Conservation (phyloP, 2,888 invertebrate genomes). For the Apamea sordens region DNA sequence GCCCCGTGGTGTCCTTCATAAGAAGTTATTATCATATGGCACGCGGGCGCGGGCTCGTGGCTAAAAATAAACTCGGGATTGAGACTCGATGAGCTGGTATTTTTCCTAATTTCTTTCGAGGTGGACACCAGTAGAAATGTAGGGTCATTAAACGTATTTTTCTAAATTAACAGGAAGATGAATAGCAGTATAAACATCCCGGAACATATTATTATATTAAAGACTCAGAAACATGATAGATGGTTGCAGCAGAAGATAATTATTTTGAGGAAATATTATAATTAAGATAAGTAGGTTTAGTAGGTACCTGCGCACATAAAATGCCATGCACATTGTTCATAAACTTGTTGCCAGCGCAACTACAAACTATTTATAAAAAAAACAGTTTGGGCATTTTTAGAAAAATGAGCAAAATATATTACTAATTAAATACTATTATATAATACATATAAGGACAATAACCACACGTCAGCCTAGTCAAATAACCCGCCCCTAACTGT, state of each 20-base stretch:
- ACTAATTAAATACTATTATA: too few species aligned
- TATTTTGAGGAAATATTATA: conserved; percentile 18
- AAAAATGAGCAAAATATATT: too few species aligned
- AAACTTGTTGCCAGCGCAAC: neutral
- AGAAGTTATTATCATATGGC: too few species aligned
- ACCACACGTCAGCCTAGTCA: too few species aligned
- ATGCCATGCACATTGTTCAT: neutral
- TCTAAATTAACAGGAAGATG: conserved; percentile 8
- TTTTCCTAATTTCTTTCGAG: neutral
- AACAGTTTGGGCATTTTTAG: neutral
- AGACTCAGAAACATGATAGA: neutral
- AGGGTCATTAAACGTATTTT: neutral
- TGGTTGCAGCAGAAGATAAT: neutral
- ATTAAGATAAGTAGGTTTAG: neutral
- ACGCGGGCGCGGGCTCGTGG: neutral
- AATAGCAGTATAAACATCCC: conserved; percentile 2
- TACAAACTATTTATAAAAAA: neutral
- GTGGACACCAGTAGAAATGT: too few species aligned
- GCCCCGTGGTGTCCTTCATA: too few species aligned
- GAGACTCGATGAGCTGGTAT: neutral
- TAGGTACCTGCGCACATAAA: neutral
- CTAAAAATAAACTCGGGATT: neutral
- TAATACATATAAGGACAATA: too few species aligned
- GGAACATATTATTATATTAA: neutral
- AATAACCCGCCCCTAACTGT: too few species aligned